These are phyloP conservation scores for Smittia aterrima DNA, from an alignment of 2,888 invertebrate species.

Conservation along the genomic window DNA sequence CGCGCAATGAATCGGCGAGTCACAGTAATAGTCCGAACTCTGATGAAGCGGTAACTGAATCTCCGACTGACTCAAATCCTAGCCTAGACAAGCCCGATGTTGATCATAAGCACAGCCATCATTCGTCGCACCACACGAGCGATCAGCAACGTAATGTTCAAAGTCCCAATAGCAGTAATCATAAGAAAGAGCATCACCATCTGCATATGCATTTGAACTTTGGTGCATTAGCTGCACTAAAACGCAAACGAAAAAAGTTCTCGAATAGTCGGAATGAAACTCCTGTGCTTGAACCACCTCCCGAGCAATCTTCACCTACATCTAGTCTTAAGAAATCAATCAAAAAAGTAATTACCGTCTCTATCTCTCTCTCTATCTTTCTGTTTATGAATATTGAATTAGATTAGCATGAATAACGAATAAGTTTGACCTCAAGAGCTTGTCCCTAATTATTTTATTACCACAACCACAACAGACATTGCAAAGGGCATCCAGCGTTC, in stretches of 20 bases:
- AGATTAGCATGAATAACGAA: constrained; percentile 41
- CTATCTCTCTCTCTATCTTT: neutral
- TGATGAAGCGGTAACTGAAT: constrained; percentile 70
- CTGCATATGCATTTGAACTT: constrained; percentile 46
- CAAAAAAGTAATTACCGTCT: constrained; percentile 35
- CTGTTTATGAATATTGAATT: neutral
- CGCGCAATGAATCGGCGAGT: constrained; percentile 55
- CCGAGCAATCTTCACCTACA: constrained; percentile 45
- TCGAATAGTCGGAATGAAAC: constrained; percentile 72
- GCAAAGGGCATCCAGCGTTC: constrained; percentile 70
- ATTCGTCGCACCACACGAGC: neutral
- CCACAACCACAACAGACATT: constrained; percentile 54
- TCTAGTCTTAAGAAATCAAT: constrained; percentile 37
- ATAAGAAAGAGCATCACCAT: constrained; percentile 29
- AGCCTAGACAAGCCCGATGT: constrained; percentile 50
- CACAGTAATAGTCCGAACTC: constrained; percentile 59
- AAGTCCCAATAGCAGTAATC: constrained; percentile 34
- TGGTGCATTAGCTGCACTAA: constrained; percentile 69
- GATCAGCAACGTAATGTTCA: constrained; percentile 33
- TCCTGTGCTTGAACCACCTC: constrained; percentile 56
- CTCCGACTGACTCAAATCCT: constrained; percentile 69
- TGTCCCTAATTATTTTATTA: neutral
- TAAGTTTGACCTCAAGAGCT: constrained; percentile 8
- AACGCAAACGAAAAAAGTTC: constrained; percentile 79
- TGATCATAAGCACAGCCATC: constrained; percentile 45